Base-by-base conservation (phyloP, 2,797 vertebrate genomes). In the Tapirus indicus region DNA sequence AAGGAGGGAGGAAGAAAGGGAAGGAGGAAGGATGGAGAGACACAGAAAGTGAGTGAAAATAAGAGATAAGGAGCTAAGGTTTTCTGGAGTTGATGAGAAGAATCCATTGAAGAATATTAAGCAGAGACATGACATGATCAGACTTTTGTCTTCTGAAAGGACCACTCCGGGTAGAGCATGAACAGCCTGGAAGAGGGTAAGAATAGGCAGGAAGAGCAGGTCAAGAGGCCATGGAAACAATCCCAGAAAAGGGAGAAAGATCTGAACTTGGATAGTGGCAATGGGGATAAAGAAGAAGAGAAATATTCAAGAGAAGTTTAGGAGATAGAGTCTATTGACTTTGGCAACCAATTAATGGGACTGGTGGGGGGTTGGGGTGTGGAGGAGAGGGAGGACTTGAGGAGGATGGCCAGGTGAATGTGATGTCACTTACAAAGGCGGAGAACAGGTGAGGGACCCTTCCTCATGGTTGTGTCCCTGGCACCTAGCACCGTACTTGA, bases 401-500 rank as follows among this genome's bases (percentile, higher is more conserved):
- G 9, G 38, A 38, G 27, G 7, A 49, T 2, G 23, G n/a, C 49
- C 41, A 25, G 41, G 66, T 11, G 47, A 88, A 68, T 4, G 25
- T 12, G 8, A 32, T 56, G 18, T 58, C 64, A 13, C 58, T 82
- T 38, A 58, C 10, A 13, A 18, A 84, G 29, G 44, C 41, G 27
- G 58, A 60, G 21, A 60, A 27, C 32, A 16, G 17, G 18, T 0
- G 0, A 16, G 8, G 16, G 35, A 52, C 58, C 41, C 75, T 17
- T n/a, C 62, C n/a, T 66, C 54, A 44, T 2, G 7, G 9, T 6
- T 62, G 2, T 29, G 58, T 13, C 62, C 20, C 47, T 23, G 5
- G 54, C 17, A 23, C 49, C 4, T 32, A 56, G 47, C 11, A 2
- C 52, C 1, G 0, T 1, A 10, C 38, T 23, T 38, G 16, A 25